These are phyloP conservation scores for Neogobius melanostomus DNA, from an alignment of 2,113 vertebrate species.

Conservation along the genomic window DNA sequence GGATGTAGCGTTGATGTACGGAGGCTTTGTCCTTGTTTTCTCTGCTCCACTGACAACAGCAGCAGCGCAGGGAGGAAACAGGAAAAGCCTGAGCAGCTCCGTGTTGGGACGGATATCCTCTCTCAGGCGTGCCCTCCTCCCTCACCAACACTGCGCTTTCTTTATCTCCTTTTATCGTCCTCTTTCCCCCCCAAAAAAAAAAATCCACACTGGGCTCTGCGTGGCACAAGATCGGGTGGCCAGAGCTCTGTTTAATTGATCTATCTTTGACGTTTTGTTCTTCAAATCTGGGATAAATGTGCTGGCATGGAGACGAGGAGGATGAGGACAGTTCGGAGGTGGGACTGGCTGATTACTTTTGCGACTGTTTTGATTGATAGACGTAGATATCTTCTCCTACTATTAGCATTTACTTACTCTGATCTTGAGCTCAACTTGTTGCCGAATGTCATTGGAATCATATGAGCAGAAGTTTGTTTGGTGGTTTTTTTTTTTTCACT, in stretches of 20 bases:
- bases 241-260: not conserved
- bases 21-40: slow-evolving; percentile 21
- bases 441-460: slow-evolving; percentile 1
- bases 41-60: slow-evolving; percentile 57
- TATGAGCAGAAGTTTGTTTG: not conserved
- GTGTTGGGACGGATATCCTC: slow-evolving; percentile 77
- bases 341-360: slow-evolving; percentile 30
- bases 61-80: slow-evolving; percentile 66
- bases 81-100: slow-evolving; percentile 75
- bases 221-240: slow-evolving; percentile 31
- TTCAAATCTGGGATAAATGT: slow-evolving; percentile 50
- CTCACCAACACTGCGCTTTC: slow-evolving; percentile 61
- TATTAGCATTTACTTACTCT: not conserved
- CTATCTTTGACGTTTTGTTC: not conserved
- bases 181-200: not conserved
- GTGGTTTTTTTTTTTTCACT: not conserved
- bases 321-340: slow-evolving; percentile 71
- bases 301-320: slow-evolving; percentile 76
- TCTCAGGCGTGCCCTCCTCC: slow-evolving; percentile 64
- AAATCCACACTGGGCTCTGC: slow-evolving; percentile 21
- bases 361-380: slow-evolving; percentile 31
- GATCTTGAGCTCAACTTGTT: slow-evolving; percentile 13
- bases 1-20: slow-evolving; percentile 16
- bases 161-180: slow-evolving; percentile 61
- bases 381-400: not conserved